Percentiles rank a stretch among this genome's conserved stretches.
Evolutionary conservation across 2,888 invertebrate genomes (phyloP).

Genomic region (Acanthosepion pharaonis): DNA sequence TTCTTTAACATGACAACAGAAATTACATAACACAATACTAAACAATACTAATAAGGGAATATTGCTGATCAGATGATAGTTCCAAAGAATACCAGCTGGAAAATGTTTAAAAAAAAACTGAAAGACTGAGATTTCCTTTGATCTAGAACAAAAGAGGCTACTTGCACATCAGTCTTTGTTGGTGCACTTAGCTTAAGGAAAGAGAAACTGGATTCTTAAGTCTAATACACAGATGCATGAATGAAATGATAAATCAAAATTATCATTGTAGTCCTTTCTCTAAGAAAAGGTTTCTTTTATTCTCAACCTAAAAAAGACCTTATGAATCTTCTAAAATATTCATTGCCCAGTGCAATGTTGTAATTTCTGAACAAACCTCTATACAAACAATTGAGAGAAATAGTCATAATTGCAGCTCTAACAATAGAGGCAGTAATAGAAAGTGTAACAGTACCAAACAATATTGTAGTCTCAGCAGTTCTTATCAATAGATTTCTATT

Average conservation of each 20-base stretch:
- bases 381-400: background rate
- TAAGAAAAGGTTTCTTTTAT: background rate
- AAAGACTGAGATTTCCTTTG: too few species aligned
- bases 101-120: too few species aligned
- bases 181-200: background rate
- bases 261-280: background rate
- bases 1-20: too few species aligned
- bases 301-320: background rate
- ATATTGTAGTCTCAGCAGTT: background rate
- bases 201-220: background rate
- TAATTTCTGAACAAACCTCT: background rate
- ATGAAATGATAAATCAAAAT: background rate
- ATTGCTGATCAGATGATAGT: background rate
- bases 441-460: background rate
- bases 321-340: background rate
- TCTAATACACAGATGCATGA: background rate
- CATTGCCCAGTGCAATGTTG: background rate
- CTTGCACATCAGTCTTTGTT: background rate
- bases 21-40: background rate
- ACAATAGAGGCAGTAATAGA: background rate
- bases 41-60: background rate
- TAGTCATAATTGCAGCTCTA: background rate
- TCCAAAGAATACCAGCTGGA: background rate
- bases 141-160: background rate
- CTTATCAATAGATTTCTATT: background rate